phyloP scores from a whole-genome alignment of 2,797 vertebrate genomes.

The Todus mexicanus region DNA sequence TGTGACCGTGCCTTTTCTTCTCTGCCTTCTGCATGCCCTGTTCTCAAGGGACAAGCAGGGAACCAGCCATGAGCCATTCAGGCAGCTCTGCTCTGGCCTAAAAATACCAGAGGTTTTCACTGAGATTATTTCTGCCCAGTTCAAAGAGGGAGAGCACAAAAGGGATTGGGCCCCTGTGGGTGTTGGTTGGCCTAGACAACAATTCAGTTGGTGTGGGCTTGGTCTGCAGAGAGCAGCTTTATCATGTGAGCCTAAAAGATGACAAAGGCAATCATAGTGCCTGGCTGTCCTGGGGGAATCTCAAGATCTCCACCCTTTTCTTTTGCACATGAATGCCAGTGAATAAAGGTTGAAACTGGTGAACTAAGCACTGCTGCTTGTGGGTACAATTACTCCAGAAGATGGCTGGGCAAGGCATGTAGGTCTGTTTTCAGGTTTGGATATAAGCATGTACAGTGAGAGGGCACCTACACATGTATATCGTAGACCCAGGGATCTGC shows the following conservation, averaged over 20 bases:
- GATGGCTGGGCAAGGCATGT: background rate
- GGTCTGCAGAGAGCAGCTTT: background rate
- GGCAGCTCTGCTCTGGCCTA: background rate
- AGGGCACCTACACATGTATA: accelerated
- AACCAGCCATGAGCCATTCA: background rate
- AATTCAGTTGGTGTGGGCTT: background rate
- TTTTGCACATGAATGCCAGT: background rate
- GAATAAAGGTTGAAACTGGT: background rate
- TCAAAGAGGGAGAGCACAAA: slow-evolving; percentile 25
- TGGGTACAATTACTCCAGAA: background rate
- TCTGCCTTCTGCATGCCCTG: background rate
- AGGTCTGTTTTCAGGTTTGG: background rate
- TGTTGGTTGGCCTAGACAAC: background rate
- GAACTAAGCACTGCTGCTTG: background rate
- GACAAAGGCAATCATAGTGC: background rate
- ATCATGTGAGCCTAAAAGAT: background rate
- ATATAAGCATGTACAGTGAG: background rate
- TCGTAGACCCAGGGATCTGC: background rate
- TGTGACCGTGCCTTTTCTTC: background rate
- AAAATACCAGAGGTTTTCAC: slow-evolving; percentile 28
- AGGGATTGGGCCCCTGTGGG: background rate
- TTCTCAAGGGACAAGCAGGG: background rate
- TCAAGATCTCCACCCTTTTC: background rate
- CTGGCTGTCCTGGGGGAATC: background rate
- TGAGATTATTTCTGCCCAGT: background rate